These are phyloP conservation scores for Flabesymbios commensalis DNA, from an alignment of 2,888 invertebrate genomes.

Conservation along the genomic window DNA sequence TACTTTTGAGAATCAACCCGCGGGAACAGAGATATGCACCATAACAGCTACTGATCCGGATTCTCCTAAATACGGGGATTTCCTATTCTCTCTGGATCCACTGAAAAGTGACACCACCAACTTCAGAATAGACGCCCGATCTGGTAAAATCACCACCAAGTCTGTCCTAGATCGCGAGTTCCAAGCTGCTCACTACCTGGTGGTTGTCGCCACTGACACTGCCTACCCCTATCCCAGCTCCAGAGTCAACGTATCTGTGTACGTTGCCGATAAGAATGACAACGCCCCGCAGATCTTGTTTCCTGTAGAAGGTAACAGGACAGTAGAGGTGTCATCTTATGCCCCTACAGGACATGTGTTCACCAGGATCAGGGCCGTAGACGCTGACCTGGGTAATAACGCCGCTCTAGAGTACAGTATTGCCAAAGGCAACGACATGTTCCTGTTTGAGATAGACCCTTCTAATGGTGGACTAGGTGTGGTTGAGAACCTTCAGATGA, in stretches of 20 bases:
- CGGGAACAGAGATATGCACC: slow-evolving; percentile 27
- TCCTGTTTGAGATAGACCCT: slow-evolving; percentile 60
- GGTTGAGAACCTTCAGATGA: slow-evolving; percentile 3
- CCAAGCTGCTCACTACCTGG: slow-evolving; percentile 18
- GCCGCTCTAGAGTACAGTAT: slow-evolving; percentile 39
- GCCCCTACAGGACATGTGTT: slow-evolving; percentile 39
- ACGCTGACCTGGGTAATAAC: slow-evolving; percentile 45
- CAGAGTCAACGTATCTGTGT: slow-evolving; percentile 37
- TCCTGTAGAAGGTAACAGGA: slow-evolving; percentile 42
- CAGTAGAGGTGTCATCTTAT: slow-evolving; percentile 36
- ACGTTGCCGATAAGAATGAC: slow-evolving; percentile 50
- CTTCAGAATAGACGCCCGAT: slow-evolving; percentile 42
- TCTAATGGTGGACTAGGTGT: slow-evolving; percentile 60
- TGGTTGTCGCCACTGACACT: slow-evolving; percentile 28
- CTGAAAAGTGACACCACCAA: slow-evolving; percentile 42
- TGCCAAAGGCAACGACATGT: slow-evolving; percentile 56
- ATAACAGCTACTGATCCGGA: slow-evolving; percentile 29
- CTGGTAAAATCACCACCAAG: slow-evolving; percentile 65
- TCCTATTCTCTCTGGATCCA: slow-evolving; percentile 31
- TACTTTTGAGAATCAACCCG: slow-evolving; percentile 29
- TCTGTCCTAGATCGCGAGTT: slow-evolving; percentile 74
- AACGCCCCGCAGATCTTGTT: slow-evolving; percentile 44
- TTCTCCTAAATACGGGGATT: slow-evolving; percentile 18
- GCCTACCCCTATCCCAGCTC: slow-evolving; percentile 24
- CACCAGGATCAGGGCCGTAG: slow-evolving; percentile 39